Evolutionary conservation across 2,113 vertebrate genomes (phyloP).

Genomic region (Forbesichthys agassizii): DNA sequence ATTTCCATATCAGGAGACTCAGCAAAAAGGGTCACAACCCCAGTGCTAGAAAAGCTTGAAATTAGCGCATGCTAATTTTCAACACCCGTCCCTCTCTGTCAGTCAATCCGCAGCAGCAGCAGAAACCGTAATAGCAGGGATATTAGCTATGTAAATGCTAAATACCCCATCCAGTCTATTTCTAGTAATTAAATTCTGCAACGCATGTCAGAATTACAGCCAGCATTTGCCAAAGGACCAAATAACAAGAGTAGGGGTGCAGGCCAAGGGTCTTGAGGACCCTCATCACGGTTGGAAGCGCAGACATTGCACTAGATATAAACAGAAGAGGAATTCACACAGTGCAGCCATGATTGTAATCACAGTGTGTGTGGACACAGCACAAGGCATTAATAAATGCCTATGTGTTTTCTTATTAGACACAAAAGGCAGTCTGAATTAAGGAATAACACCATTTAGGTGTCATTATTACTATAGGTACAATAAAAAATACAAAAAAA

Average conservation of each 20-base stretch:
- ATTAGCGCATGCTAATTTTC: neutral
- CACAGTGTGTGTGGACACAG: constrained; percentile 1
- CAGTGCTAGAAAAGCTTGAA: neutral
- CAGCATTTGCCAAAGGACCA: constrained; percentile 5
- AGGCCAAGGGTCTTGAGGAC: constrained; percentile 29
- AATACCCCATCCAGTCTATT: neutral
- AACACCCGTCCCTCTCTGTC: neutral
- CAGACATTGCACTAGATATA: neutral
- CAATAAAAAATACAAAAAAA: neutral
- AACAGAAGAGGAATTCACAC: constrained; percentile 19
- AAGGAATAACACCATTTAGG: neutral
- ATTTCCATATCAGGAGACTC: constrained; percentile 28
- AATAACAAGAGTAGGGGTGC: constrained; percentile 21
- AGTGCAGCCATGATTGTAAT: constrained; percentile 25
- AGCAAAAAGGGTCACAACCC: neutral
- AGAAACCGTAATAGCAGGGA: neutral
- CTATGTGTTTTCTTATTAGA: constrained; percentile 11
- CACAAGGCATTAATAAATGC: constrained; percentile 34
- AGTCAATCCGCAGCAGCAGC: neutral
- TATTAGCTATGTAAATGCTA: neutral
- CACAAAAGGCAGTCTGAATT: neutral
- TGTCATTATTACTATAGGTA: neutral
- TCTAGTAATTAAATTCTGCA: neutral
- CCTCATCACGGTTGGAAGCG: constrained; percentile 28
- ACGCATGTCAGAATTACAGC: constrained; percentile 24